Conservation (phyloP, 2,113 vertebrate species). For the Macrotus californicus region DNA sequence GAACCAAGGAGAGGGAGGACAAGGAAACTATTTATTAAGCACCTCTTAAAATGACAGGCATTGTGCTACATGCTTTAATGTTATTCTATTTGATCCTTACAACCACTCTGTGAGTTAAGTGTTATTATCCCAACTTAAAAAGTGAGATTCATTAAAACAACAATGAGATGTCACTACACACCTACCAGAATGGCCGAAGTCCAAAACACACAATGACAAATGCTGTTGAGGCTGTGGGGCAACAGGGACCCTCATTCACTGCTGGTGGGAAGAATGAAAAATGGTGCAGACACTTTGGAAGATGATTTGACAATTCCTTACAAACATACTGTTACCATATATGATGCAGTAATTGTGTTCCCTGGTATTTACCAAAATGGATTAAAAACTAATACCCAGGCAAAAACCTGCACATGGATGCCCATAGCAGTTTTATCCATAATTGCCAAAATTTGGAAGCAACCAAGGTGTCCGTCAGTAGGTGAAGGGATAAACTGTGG, state of each 20-base stretch:
- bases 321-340: background rate
- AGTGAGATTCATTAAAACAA: background rate
- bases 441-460: background rate
- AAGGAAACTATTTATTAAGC: background rate
- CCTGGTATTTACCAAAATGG: background rate
- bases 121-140: slow-evolving; percentile 4
- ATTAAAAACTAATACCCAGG: background rate
- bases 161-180: background rate
- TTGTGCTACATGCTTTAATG: background rate
- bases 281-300: background rate
- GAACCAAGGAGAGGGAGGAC: background rate
- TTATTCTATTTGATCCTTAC: background rate
- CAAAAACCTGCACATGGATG: background rate
- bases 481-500: background rate
- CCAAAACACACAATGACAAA: background rate
- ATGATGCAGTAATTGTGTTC: background rate
- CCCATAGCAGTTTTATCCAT: background rate
- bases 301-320: background rate
- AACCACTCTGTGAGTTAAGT: background rate
- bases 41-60: background rate
- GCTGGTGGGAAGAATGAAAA: background rate
- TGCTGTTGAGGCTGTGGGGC: background rate
- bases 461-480: background rate
- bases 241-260: background rate
- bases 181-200: background rate